Conservation (phyloP, 2,113 vertebrate species). For the Erythrocercus mccallii region DNA sequence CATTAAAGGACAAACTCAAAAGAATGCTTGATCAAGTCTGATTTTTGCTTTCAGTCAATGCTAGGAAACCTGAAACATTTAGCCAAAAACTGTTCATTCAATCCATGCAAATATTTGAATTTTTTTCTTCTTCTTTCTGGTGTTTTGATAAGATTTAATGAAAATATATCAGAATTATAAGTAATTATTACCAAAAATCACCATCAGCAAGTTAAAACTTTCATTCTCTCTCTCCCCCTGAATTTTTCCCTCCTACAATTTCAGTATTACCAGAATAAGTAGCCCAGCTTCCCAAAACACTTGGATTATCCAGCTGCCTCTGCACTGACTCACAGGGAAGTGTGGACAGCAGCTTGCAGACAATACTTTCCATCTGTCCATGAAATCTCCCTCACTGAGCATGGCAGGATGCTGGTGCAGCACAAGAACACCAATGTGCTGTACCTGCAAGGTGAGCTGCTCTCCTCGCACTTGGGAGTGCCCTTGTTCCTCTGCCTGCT, state of each 20-base stretch:
- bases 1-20: neutral
- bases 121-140: neutral
- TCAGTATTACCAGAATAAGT: neutral
- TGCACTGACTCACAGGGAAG: neutral
- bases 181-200: neutral
- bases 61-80: neutral
- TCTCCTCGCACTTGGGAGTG: neutral
- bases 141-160: neutral
- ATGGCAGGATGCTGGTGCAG: neutral
- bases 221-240: neutral
- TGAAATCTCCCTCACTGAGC: neutral
- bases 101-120: neutral
- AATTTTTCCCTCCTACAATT: neutral
- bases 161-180: neutral
- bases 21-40: neutral
- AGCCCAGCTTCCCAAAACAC: neutral
- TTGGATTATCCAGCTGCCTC: neutral
- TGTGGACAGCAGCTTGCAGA: neutral
- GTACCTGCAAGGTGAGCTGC: neutral
- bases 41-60: neutral
- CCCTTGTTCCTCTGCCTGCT: neutral
- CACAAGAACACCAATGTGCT: fast-evolving
- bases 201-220: neutral
- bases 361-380: neutral
- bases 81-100: neutral